Percentiles rank a stretch among this genome's conserved stretches.
Conservation (phyloP, 2,113 vertebrate species). For the Tricholaema leucomelas region DNA sequence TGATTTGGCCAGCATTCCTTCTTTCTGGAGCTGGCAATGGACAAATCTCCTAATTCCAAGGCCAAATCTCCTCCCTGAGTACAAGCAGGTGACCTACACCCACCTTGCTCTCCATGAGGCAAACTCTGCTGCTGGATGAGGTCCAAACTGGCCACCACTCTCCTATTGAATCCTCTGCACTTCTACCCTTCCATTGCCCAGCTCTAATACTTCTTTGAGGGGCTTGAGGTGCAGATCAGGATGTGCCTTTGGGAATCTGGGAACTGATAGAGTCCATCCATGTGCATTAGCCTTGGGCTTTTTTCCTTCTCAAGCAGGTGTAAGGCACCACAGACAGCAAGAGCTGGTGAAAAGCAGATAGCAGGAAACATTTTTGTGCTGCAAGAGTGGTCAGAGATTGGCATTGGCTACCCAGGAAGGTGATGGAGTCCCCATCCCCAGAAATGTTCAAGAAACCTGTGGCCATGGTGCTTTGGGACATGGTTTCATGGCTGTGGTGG, state of each 20-base stretch:
- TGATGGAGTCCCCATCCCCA: too few relatives aligned
- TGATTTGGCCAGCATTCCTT: background rate
- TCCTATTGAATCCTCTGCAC: background rate
- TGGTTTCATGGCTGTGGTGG: too few relatives aligned
- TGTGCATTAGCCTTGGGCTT: background rate
- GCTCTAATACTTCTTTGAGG: background rate
- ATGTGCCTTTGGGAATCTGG: background rate
- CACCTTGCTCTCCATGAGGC: background rate
- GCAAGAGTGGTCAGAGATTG: too few relatives aligned
- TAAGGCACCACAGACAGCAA: background rate
- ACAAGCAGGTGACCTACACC: background rate
- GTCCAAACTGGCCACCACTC: background rate
- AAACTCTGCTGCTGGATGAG: background rate
- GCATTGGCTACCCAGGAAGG: too few relatives aligned
- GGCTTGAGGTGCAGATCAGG: background rate
- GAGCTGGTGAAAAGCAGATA: background rate
- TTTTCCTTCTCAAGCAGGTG: background rate
- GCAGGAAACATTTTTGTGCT: too few relatives aligned
- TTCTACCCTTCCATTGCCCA: background rate
- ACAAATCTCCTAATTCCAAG: background rate
- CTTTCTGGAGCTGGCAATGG: background rate
- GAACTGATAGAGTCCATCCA: fast-evolving
- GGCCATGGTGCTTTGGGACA: too few relatives aligned
- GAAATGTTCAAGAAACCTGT: too few relatives aligned
- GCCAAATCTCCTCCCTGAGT: background rate